These are phyloP conservation scores for roundworm (Caenorhabditis elegans) DNA, from an alignment of 1,140 invertebrate species.

Conservation along the genomic window DNA sequence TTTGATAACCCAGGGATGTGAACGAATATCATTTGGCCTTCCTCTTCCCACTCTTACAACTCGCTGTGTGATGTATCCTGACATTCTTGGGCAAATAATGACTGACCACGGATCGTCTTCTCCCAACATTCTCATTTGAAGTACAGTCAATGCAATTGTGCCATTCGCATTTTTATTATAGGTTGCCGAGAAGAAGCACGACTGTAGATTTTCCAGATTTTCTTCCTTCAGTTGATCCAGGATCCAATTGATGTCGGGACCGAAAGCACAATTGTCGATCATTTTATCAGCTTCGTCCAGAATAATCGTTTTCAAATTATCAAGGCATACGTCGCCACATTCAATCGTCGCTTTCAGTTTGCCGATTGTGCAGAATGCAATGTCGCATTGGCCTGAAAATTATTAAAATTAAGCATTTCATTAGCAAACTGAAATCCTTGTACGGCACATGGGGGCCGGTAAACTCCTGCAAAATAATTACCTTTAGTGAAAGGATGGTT, in stretches of 20 bases:
- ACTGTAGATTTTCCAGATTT: neutral
- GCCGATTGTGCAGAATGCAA: neutral
- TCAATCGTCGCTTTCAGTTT: neutral
- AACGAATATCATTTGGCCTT: neutral
- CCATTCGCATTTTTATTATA: neutral
- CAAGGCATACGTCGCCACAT: neutral
- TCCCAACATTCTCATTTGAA: neutral
- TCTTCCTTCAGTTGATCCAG: neutral
- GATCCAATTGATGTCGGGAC: neutral
- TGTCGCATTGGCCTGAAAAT: neutral
- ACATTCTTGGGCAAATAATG: neutral
- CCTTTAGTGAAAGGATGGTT: neutral
- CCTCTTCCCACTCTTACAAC: neutral
- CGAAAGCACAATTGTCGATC: neutral
- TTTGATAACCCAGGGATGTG: neutral
- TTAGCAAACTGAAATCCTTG: too few relatives aligned
- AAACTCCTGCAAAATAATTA: too few relatives aligned
- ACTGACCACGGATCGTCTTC: neutral
- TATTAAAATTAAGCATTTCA: too few relatives aligned
- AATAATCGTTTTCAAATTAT: neutral
- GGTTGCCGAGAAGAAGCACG: neutral
- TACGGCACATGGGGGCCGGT: too few relatives aligned
- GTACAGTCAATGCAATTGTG: neutral
- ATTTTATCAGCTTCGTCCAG: slow-evolving; percentile 22
- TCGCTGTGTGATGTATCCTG: neutral